A percentile compares a stretch with the other conserved stretches of the same genome.
phyloP scores from a whole-genome alignment of 2,888 invertebrate genomes.

The Helleia helle region DNA sequence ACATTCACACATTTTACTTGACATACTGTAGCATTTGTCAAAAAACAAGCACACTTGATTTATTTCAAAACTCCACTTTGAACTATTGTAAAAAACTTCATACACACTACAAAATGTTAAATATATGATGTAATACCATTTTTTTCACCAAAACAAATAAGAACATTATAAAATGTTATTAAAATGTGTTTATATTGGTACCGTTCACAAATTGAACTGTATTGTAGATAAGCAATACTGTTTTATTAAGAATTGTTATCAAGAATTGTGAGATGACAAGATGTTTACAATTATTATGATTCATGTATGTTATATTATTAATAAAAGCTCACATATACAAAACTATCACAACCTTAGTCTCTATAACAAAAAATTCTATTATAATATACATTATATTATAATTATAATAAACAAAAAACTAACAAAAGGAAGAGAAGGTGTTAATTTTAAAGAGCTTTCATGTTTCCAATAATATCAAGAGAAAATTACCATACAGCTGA shows the following conservation, averaged over 20 bases:
- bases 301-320: constrained; percentile 29
- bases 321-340: constrained; percentile 18
- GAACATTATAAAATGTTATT: no score
- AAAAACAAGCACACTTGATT: constrained; percentile 25
- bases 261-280: constrained; percentile 34
- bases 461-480: no score
- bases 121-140: no score
- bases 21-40: constrained; percentile 28
- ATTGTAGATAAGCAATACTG: constrained; percentile 32
- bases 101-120: not conserved
- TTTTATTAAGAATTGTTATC: constrained; percentile 48
- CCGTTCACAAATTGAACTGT: constrained; percentile 24
- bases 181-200: constrained; percentile 21
- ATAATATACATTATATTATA: no score
- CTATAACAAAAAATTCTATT: no score
- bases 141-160: no score
- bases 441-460: no score
- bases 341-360: no score
- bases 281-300: constrained; percentile 40
- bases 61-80: constrained; percentile 6
- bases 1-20: constrained; percentile 8
- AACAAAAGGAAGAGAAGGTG: no score
- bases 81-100: not conserved
- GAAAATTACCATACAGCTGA: no score
- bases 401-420: no score